These are phyloP conservation scores for Diphyllodes magnificus DNA, from an alignment of 2,113 vertebrate genomes.

Conservation along the genomic window DNA sequence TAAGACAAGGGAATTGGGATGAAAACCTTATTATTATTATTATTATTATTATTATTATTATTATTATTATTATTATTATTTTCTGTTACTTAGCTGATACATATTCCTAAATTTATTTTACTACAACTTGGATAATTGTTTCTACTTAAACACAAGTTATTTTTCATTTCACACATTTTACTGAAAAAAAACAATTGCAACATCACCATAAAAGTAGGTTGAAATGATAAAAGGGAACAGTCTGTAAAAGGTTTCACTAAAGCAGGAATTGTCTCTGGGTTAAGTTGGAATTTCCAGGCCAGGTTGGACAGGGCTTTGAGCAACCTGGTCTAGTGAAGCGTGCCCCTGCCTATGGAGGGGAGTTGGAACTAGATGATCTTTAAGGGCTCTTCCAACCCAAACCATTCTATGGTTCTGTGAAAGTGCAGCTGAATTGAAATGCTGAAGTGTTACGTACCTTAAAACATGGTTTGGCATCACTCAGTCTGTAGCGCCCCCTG, in stretches of 20 bases:
- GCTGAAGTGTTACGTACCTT: not conserved
- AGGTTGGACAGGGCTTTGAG: not conserved
- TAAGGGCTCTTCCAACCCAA: not conserved
- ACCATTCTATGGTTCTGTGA: not conserved
- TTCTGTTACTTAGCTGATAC: not conserved
- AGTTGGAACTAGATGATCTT: not conserved
- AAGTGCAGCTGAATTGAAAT: not conserved
- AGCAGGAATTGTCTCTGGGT: not conserved
- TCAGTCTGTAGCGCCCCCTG: conserved; percentile 22
- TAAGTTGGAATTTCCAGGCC: not conserved
- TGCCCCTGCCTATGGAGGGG: not conserved
- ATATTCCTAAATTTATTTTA: not conserved
- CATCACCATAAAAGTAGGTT: not conserved
- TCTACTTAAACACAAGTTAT: not conserved
- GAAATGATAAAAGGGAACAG: not conserved
- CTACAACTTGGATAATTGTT: not conserved
- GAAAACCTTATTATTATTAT: not conserved
- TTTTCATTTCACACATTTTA: not conserved
- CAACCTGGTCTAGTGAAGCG: not conserved
- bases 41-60: not conserved
- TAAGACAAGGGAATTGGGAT: not conserved
- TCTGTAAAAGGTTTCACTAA: not conserved
- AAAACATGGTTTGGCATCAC: not conserved
- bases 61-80: not conserved
- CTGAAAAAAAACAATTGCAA: not conserved